Conservation (phyloP, 1,140 invertebrate species). For the Meteorus sp. region DNA sequence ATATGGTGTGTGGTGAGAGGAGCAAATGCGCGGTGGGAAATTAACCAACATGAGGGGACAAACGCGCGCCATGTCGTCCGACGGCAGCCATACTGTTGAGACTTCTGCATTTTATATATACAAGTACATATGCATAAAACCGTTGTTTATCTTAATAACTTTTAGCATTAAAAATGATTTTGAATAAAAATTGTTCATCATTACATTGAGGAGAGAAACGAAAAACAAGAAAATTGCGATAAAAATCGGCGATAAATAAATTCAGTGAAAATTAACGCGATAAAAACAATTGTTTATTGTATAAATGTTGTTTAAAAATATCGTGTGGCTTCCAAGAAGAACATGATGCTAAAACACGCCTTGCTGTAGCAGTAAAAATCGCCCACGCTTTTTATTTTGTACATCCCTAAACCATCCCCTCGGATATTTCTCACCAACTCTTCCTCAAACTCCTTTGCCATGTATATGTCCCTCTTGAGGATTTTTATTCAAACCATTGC, state of each 20-base stretch:
- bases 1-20: slow-evolving; percentile 1
- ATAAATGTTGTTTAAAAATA: not conserved
- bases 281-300: not conserved
- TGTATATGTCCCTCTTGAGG: too few species aligned
- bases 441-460: too few species aligned
- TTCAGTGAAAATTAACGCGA: too few species aligned
- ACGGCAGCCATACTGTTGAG: slow-evolving; percentile 40
- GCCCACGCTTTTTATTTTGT: slow-evolving; percentile 16
- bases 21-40: slow-evolving; percentile 26
- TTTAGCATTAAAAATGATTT: too few species aligned
- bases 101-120: slow-evolving; percentile 26
- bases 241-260: too few species aligned
- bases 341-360: not conserved
- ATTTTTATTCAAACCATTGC: slow-evolving; percentile 17
- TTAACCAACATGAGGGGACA: slow-evolving; percentile 16
- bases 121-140: not conserved
- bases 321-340: not conserved
- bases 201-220: too few species aligned
- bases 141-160: not conserved
- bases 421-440: slow-evolving; percentile 4
- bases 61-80: slow-evolving; percentile 39
- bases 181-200: too few species aligned
- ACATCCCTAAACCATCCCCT: not conserved
- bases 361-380: slow-evolving; percentile 7
- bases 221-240: too few species aligned